phyloP scores from a whole-genome alignment of 2,797 vertebrate genomes.

The Oryzias sinensis region DNA sequence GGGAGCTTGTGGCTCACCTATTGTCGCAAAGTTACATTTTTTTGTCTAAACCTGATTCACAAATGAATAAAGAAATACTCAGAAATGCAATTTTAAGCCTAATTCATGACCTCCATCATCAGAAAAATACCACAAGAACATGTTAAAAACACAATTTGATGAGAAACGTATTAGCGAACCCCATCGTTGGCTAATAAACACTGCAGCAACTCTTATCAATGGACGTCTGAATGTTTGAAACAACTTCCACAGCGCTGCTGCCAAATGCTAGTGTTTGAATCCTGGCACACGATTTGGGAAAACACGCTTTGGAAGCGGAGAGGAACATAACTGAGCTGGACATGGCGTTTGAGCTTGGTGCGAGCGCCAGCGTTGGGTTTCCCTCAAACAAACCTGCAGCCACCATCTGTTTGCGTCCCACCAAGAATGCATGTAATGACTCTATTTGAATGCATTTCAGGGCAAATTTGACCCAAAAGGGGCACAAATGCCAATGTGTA shows the following conservation, averaged over 20 bases:
- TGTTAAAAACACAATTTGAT: too few species aligned
- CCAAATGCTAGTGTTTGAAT: constrained; percentile 23
- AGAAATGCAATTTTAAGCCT: too few species aligned
- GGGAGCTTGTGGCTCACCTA: too few species aligned
- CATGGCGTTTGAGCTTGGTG: constrained; percentile 33
- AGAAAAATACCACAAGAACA: too few species aligned
- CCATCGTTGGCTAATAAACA: too few species aligned
- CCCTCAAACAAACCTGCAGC: constrained; percentile 47
- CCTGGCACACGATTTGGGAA: constrained; percentile 38
- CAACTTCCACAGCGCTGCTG: background rate
- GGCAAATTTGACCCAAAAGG: constrained; percentile 53
- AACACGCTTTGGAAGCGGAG: constrained; percentile 26
- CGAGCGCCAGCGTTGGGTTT: constrained; percentile 42
- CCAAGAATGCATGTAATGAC: constrained; percentile 56
- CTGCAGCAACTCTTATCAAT: background rate
- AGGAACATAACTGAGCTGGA: constrained; percentile 43
- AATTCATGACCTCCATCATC: too few species aligned
- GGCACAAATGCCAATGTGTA: constrained; percentile 49
- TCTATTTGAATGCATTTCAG: constrained; percentile 51
- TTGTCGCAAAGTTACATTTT: too few species aligned
- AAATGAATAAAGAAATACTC: too few species aligned
- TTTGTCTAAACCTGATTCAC: too few species aligned
- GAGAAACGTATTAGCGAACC: too few species aligned
- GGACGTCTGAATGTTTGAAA: constrained; percentile 15
- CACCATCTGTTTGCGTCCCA: constrained; percentile 56